phyloP scores from a whole-genome alignment of 2,888 invertebrate genomes.

The Abrostola triplasia region DNA sequence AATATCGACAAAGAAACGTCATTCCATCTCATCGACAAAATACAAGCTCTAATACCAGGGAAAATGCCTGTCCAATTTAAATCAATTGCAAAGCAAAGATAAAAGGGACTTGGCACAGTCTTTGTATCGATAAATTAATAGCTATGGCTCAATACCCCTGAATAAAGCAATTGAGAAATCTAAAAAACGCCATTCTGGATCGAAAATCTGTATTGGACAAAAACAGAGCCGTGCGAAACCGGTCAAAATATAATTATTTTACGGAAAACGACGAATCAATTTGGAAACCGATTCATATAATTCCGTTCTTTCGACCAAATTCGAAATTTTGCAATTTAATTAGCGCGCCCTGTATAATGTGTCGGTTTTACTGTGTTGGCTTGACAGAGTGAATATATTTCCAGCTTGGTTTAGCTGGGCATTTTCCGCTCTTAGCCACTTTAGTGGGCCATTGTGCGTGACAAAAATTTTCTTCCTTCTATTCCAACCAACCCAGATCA shows the following conservation, averaged over 20 bases:
- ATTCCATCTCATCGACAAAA: constrained; percentile 10
- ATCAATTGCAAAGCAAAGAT: constrained; percentile 44
- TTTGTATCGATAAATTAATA: constrained; percentile 55
- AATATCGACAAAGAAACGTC: constrained; percentile 3
- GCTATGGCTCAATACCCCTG: constrained; percentile 23
- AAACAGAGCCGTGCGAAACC: constrained; percentile 17
- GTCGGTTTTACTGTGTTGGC: neutral
- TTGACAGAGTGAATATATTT: neutral
- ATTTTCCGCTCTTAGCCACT: too few relatives aligned
- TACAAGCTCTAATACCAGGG: constrained; percentile 21
- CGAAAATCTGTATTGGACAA: constrained; percentile 15
- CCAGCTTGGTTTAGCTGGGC: too few relatives aligned
- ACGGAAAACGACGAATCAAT: constrained; percentile 40
- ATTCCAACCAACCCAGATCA: too few relatives aligned
- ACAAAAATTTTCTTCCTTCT: too few relatives aligned
- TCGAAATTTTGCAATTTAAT: constrained; percentile 31
- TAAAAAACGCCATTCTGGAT: constrained; percentile 20
- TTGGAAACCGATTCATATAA: constrained; percentile 42
- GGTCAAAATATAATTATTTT: constrained; percentile 45
- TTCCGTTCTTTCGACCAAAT: constrained; percentile 31
- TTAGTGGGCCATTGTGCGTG: too few relatives aligned
- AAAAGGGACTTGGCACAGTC: constrained; percentile 31
- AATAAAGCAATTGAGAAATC: constrained; percentile 27
- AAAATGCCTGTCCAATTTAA: constrained; percentile 31
- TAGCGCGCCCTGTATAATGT: constrained; percentile 22